phyloP scores from a whole-genome alignment of 2,113 vertebrate genomes.

The Pipra filicauda region DNA sequence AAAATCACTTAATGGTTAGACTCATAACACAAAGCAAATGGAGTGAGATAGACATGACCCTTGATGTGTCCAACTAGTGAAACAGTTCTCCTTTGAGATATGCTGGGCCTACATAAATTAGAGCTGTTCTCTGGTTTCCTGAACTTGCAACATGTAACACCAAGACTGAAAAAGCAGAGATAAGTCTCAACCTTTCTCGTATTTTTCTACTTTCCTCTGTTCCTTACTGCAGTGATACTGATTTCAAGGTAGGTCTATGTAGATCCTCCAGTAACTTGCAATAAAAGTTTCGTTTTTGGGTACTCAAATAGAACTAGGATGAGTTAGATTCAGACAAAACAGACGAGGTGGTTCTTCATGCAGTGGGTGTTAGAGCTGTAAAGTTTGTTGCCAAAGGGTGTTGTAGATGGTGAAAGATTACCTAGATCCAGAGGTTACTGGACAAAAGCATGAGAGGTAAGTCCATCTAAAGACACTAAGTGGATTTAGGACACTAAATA shows the following conservation, averaged over 20 bases:
- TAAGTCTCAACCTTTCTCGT: not conserved
- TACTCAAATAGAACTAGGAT: not conserved
- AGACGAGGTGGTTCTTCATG: not conserved
- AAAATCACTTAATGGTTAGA: not conserved
- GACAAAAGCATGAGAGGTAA: not conserved
- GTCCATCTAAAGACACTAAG: not conserved
- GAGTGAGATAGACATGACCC: not conserved
- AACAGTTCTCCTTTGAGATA: not conserved
- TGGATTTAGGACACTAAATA: not conserved
- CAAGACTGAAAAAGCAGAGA: not conserved
- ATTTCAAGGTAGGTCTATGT: not conserved
- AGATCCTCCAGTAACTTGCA: not conserved
- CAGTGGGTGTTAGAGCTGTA: not conserved
- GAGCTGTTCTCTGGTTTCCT: not conserved
- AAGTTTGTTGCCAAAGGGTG: not conserved
- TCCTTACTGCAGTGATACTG: not conserved
- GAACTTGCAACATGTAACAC: not conserved
- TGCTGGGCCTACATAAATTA: not conserved
- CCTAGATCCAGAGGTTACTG: not conserved
- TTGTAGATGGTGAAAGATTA: not conserved
- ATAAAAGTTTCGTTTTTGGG: not conserved
- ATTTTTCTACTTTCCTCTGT: not conserved
- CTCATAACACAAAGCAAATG: not conserved
- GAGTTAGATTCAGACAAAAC: not conserved
- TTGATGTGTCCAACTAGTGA: not conserved